Evolutionary conservation across 2,113 vertebrate genomes (phyloP).

Genomic region (Passer montanus): DNA sequence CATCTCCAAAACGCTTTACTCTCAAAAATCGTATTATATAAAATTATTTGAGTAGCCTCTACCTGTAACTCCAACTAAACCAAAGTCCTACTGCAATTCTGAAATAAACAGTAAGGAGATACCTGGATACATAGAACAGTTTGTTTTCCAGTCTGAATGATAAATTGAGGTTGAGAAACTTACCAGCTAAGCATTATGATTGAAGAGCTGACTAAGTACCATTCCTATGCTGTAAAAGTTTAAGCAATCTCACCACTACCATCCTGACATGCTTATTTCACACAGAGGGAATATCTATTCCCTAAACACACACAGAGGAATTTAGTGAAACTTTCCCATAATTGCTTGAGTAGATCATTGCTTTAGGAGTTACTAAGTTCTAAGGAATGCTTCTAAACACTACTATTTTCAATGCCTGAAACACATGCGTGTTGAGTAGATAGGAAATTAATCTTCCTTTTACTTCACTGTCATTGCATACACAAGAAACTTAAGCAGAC

Average conservation of each 20-base stretch:
- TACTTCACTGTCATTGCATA: background rate
- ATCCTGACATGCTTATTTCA: background rate
- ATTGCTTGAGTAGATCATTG: background rate
- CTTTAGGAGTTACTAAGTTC: background rate
- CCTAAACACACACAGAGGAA: background rate
- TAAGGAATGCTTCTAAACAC: background rate
- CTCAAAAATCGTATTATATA: background rate
- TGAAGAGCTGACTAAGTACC: background rate
- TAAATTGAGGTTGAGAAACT: slow-evolving; percentile 10
- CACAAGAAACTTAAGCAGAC: background rate
- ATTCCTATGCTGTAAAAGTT: background rate
- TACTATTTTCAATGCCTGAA: background rate
- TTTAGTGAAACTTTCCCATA: background rate
- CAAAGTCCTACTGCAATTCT: background rate
- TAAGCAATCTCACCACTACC: background rate
- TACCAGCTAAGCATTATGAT: background rate
- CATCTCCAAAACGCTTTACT: background rate
- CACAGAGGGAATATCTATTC: background rate
- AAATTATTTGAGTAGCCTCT: background rate
- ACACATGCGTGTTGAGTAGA: background rate
- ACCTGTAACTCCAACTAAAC: background rate
- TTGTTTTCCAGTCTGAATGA: background rate
- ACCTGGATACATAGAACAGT: background rate
- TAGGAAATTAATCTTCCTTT: background rate
- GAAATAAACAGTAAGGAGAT: background rate